Percentiles rank a stretch among this genome's conserved stretches.
phyloP scores from a whole-genome alignment of 2,113 vertebrate genomes.

The Plecotus auritus region DNA sequence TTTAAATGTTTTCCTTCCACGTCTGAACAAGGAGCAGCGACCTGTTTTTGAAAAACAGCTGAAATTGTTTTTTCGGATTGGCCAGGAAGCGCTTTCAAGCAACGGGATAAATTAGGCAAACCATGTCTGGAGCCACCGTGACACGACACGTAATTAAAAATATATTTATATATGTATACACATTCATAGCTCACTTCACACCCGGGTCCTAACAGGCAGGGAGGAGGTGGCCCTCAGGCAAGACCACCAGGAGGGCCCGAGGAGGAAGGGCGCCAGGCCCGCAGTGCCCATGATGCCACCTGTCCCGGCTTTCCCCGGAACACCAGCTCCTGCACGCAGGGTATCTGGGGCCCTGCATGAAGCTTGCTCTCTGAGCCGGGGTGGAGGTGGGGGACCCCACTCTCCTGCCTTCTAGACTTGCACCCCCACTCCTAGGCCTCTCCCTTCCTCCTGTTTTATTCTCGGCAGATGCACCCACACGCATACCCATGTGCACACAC shows the following conservation, averaged over 20 bases:
- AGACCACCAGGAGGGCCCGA: background rate
- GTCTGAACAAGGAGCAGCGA: conserved; percentile 56
- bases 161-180: conserved; percentile 72
- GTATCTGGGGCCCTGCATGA: background rate
- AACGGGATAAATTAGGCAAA: conserved; percentile 36
- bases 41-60: conserved; percentile 40
- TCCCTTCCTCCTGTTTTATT: background rate
- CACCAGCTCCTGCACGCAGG: too few relatives aligned
- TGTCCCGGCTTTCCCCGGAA: background rate
- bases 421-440: background rate
- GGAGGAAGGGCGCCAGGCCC: background rate
- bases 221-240: background rate
- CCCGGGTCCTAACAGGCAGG: background rate
- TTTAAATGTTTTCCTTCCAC: conserved; percentile 48
- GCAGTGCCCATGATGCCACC: fast-evolving
- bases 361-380: background rate
- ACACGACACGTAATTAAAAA: conserved; percentile 69
- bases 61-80: background rate
- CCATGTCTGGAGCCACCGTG: conserved; percentile 9
- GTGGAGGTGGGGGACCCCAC: background rate
- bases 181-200: conserved; percentile 60
- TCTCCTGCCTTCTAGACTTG: background rate
- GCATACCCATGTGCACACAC: background rate
- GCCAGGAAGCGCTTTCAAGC: conserved; percentile 45
- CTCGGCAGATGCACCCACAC: background rate